Conservation (phyloP, 92 coral and sea anemone species). For the Siderastrea radians region DNA sequence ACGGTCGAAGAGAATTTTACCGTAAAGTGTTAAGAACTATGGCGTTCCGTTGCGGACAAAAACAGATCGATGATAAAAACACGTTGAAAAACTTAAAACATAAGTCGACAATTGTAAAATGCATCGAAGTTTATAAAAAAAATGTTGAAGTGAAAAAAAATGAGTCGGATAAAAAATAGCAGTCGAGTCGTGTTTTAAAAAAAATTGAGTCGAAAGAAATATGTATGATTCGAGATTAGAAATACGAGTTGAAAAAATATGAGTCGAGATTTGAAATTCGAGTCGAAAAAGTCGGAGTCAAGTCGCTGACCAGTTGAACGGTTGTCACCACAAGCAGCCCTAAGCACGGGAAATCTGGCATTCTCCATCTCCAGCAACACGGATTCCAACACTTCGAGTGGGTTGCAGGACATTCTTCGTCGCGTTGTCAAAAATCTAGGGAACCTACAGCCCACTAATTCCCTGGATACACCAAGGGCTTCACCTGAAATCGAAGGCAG, state of each 20-base stretch:
- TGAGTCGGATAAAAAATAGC: too few relatives aligned
- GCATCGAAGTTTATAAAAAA: slow-evolving; percentile 13
- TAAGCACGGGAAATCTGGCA: slow-evolving; percentile 16
- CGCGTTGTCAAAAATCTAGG: slow-evolving; percentile 12
- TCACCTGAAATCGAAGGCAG: slow-evolving; percentile 12
- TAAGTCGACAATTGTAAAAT: slow-evolving; percentile 22
- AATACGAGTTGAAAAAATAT: slow-evolving; percentile 22
- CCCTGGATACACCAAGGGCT: slow-evolving; percentile 18
- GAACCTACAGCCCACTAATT: slow-evolving; percentile 8
- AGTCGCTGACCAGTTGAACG: slow-evolving; percentile 12
- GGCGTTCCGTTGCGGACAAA: slow-evolving; percentile 47
- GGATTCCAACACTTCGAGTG: too few relatives aligned
- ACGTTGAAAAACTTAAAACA: slow-evolving; percentile 20
- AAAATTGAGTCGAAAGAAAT: slow-evolving; percentile 39
- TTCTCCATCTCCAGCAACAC: background rate
- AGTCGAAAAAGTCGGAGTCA: background rate
- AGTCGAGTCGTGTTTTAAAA: slow-evolving; percentile 4
- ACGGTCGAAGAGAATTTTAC: too few relatives aligned
- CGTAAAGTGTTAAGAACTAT: too few relatives aligned
- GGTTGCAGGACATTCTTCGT: slow-evolving; percentile 32
- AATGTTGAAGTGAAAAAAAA: too few relatives aligned
- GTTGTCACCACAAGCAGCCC: background rate
- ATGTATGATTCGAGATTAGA: slow-evolving; percentile 11
- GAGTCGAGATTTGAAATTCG: slow-evolving; percentile 14
- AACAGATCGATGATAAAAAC: slow-evolving; percentile 20